phyloP scores from a whole-genome alignment of 2,797 vertebrate species.

The Ibycter americanus region DNA sequence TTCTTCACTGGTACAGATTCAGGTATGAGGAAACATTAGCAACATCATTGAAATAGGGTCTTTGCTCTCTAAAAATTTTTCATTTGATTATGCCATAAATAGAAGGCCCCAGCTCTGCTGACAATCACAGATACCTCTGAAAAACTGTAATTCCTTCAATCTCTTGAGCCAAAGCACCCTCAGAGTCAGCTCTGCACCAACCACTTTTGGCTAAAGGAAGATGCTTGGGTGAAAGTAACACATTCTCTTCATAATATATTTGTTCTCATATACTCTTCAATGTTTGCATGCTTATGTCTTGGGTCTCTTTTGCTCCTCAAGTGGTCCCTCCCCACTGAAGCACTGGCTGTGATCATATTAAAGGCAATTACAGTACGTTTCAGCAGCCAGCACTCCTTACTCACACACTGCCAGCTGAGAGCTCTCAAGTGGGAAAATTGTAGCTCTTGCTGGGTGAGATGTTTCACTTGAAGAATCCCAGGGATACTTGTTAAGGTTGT shows the following conservation, averaged over 20 bases:
- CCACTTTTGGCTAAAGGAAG: neutral
- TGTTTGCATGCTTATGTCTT: neutral
- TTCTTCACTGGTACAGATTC: neutral
- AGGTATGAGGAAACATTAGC: fast-evolving
- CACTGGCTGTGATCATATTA: neutral
- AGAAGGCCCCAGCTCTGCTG: neutral
- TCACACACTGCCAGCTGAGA: neutral
- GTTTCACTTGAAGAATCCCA: slow-evolving; percentile 13
- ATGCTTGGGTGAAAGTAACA: neutral
- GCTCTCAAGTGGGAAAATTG: neutral
- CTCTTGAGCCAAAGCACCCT: neutral
- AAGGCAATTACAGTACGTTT: neutral
- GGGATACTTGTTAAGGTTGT: neutral
- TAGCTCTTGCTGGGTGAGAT: neutral
- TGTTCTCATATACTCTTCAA: neutral
- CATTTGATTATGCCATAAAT: neutral
- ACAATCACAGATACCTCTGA: neutral
- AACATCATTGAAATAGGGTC: neutral
- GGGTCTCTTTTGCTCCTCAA: neutral
- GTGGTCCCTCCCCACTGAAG: neutral
- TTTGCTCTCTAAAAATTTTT: neutral
- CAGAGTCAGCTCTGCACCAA: neutral
- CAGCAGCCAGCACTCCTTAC: neutral
- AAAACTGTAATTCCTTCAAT: neutral
- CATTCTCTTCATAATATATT: neutral